phyloP scores from a whole-genome alignment of 1,140 invertebrate species.

The Drosophila baimaii region DNA sequence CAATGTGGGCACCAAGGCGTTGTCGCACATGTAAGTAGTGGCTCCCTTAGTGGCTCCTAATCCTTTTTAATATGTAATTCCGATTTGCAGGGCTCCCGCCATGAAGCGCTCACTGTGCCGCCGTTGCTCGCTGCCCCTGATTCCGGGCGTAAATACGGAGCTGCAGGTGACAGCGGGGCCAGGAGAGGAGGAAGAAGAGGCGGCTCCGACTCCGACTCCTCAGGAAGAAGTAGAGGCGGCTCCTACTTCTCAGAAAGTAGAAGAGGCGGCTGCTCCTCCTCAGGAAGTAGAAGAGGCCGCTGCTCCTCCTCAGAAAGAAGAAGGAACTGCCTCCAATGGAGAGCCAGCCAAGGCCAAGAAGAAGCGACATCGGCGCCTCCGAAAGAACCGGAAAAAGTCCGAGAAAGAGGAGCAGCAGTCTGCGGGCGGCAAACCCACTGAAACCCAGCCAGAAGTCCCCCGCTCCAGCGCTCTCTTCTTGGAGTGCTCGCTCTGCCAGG shows the following conservation, averaged over 20 bases:
- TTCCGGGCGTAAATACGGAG: conserved; percentile 62
- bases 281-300: background rate
- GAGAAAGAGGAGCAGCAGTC: too few relatives aligned
- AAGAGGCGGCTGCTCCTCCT: background rate
- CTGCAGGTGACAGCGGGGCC: conserved; percentile 11
- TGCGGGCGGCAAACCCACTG: too few relatives aligned
- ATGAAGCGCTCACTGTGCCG: conserved; percentile 65
- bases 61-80: background rate
- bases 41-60: background rate
- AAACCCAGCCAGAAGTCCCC: background rate
- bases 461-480: conserved; percentile 13
- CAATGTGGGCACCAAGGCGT: conserved; percentile 66
- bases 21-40: conserved; percentile 59
- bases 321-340: background rate
- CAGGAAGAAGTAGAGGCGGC: background rate
- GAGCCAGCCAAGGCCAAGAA: conserved; percentile 13
- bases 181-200: background rate
- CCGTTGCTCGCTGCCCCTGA: conserved; percentile 57
- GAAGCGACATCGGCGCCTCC: conserved; percentile 26
- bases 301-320: background rate
- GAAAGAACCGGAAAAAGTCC: conserved; percentile 1
- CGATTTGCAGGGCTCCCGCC: conserved; percentile 42
- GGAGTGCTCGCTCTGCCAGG: conserved; percentile 51
- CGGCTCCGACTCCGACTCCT: too few relatives aligned
- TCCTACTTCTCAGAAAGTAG: background rate